Conservation (phyloP, 2,888 invertebrate genomes). For the Lymantria dispar region DNA sequence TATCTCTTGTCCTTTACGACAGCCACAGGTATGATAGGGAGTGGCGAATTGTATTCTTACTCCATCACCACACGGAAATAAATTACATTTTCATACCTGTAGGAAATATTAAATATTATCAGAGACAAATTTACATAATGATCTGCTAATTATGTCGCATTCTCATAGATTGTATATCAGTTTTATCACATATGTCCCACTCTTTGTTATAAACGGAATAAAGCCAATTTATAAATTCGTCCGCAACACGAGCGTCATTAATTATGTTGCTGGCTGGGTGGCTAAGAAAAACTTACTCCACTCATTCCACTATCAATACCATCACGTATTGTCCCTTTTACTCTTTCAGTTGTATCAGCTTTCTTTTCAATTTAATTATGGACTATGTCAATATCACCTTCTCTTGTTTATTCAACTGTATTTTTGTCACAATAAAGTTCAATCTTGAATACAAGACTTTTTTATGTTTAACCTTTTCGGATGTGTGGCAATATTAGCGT, state of each 20-base stretch:
- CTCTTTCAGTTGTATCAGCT: constrained; percentile 41
- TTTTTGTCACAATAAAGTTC: constrained; percentile 9
- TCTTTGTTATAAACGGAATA: constrained; percentile 72
- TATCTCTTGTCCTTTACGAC: too few species aligned
- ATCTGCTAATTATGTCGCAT: constrained; percentile 50
- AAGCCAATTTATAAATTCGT: constrained; percentile 81
- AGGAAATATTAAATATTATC: constrained; percentile 7
- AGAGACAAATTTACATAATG: constrained; percentile 16
- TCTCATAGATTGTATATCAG: constrained; percentile 55
- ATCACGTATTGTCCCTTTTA: constrained; percentile 67
- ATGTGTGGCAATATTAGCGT: constrained; percentile 39
- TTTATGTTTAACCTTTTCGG: constrained; percentile 26
- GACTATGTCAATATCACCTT: constrained; percentile 12
- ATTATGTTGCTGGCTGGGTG: constrained; percentile 83
- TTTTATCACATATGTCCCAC: constrained; percentile 61
- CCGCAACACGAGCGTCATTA: constrained; percentile 78
- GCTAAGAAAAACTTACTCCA: constrained; percentile 81
- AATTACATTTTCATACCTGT: neutral
- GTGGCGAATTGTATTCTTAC: too few species aligned
- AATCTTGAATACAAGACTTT: constrained; percentile 13
- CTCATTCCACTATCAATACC: constrained; percentile 78
- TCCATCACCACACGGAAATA: too few species aligned
- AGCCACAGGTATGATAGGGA: too few species aligned
- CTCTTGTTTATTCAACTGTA: constrained; percentile 17
- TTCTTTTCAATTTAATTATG: constrained; percentile 17